phyloP scores from a whole-genome alignment of 2,888 invertebrate species.

The Aspidapion aeneum region DNA sequence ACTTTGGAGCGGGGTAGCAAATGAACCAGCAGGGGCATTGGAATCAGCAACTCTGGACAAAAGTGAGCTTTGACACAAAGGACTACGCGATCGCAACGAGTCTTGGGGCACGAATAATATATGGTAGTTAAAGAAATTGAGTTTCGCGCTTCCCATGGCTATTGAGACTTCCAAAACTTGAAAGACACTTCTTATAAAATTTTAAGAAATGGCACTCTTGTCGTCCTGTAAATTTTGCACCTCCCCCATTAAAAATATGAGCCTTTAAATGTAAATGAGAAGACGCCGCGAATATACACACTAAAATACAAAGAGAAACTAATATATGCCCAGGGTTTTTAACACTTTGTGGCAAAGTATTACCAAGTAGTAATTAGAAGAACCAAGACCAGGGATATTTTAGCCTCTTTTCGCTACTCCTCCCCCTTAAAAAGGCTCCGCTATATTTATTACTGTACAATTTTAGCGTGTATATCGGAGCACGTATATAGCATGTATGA shows the following conservation, averaged over 20 bases:
- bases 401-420: background rate
- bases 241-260: background rate
- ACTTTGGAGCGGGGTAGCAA: too few relatives aligned
- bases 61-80: too few relatives aligned
- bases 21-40: too few relatives aligned
- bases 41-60: too few relatives aligned
- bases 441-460: constrained; percentile 41
- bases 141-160: too few relatives aligned
- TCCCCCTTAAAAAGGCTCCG: constrained; percentile 32
- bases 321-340: background rate
- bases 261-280: background rate
- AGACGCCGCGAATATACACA: background rate
- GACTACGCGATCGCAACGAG: too few relatives aligned
- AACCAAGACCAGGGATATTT: background rate
- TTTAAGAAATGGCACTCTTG: too few relatives aligned
- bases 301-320: background rate
- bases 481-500: constrained; percentile 34
- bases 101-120: too few relatives aligned
- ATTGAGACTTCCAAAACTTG: too few relatives aligned
- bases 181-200: too few relatives aligned
- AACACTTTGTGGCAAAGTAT: background rate
- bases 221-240: background rate
- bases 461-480: constrained; percentile 32
- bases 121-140: too few relatives aligned
- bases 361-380: background rate